These are phyloP conservation scores for Rachycentron canadum DNA, from an alignment of 2,797 vertebrate species.

Conservation along the genomic window DNA sequence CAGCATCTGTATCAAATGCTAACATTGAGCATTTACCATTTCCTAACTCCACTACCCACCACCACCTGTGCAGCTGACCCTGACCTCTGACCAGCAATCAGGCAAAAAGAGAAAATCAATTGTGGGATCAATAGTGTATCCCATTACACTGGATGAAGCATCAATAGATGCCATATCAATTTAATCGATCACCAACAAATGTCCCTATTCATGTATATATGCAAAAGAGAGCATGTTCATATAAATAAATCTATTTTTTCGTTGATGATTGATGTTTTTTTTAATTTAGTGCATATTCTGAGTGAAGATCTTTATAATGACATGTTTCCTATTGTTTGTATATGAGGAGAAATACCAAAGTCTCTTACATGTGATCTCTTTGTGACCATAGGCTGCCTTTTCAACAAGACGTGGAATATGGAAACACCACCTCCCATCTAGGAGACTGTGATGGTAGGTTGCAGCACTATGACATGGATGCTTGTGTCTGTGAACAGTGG, in stretches of 20 bases:
- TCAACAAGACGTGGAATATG: slow-evolving; percentile 92
- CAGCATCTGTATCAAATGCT: background rate
- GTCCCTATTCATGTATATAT: slow-evolving; percentile 8
- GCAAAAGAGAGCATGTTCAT: slow-evolving; percentile 6
- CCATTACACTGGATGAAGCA: slow-evolving; percentile 52
- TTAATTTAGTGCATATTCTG: background rate
- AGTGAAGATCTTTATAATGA: background rate
- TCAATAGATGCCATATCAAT: slow-evolving; percentile 43
- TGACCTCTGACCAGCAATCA: slow-evolving; percentile 53
- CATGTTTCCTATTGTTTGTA: background rate
- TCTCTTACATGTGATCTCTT: slow-evolving; percentile 31
- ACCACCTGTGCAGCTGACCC: slow-evolving; percentile 36
- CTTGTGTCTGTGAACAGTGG: slow-evolving; percentile 27
- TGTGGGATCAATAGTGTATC: slow-evolving; percentile 53
- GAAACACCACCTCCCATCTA: slow-evolving; percentile 91
- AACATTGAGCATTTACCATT: background rate
- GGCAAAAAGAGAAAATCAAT: slow-evolving; percentile 61
- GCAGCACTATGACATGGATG: slow-evolving; percentile 69
- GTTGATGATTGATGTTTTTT: slow-evolving; percentile 2
- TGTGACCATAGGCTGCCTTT: slow-evolving; percentile 86
- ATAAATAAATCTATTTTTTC: background rate
- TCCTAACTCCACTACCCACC: background rate
- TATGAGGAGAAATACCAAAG: background rate
- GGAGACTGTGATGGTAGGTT: slow-evolving; percentile 96
- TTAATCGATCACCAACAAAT: slow-evolving; percentile 35